Evolutionary conservation across 2,888 invertebrate species (phyloP).

Genomic region (Cataglyphis rosenhaueri): DNA sequence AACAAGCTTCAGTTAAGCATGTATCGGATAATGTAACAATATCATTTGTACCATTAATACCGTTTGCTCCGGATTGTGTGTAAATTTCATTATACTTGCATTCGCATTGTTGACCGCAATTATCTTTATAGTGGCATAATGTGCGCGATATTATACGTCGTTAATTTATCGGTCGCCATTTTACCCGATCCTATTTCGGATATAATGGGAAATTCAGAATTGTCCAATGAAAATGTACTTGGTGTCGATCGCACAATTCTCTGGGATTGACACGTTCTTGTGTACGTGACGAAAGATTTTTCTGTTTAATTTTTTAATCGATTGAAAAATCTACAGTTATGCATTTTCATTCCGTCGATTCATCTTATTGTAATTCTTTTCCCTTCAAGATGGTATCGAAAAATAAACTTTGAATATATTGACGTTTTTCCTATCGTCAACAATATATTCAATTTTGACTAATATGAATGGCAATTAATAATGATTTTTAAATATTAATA

Average conservation of each 20-base stretch:
- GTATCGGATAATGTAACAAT: conserved; percentile 49
- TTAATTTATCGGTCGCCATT: conserved; percentile 38
- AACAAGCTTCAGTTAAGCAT: conserved; percentile 33
- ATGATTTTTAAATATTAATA: conserved; percentile 16
- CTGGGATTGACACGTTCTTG: neutral
- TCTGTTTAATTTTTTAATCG: neutral
- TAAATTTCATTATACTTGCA: conserved; percentile 52
- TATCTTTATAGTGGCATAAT: conserved; percentile 47
- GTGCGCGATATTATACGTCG: conserved; percentile 28
- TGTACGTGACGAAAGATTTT: neutral
- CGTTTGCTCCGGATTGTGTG: conserved; percentile 39
- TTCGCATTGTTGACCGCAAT: conserved; percentile 43
- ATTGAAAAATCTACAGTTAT: neutral
- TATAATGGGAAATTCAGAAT: conserved; percentile 33
- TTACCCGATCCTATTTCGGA: conserved; percentile 1
- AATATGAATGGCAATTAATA: neutral
- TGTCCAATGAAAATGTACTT: conserved; percentile 14
- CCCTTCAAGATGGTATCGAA: neutral
- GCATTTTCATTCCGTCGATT: conserved; percentile 17
- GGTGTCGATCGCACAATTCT: neutral
- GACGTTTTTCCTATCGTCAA: conserved; percentile 7
- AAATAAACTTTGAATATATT: neutral
- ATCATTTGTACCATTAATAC: conserved; percentile 48
- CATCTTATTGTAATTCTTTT: neutral
- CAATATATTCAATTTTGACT: conserved; percentile 16